phyloP scores from a whole-genome alignment of 1,140 invertebrate genomes.

The Apis florea region DNA sequence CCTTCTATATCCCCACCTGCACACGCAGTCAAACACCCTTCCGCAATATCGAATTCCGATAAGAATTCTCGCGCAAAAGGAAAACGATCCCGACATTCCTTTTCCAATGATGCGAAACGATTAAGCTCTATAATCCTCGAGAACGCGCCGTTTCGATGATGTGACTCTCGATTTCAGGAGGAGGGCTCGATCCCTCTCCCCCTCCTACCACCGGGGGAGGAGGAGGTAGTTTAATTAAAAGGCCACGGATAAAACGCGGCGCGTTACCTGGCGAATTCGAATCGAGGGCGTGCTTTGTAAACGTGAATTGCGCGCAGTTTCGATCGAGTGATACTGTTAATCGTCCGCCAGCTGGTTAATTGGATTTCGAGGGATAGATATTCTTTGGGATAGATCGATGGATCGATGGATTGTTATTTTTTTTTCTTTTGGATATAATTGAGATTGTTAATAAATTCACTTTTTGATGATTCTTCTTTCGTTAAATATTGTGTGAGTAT shows the following conservation, averaged over 20 bases:
- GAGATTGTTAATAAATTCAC: too few relatives aligned
- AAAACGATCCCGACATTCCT: conserved; percentile 60
- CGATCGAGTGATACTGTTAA: not conserved
- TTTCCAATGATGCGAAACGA: conserved; percentile 62
- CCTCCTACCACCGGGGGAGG: not conserved
- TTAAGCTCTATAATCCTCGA: conserved; percentile 51
- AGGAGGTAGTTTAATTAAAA: conserved; percentile 40
- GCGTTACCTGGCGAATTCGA: conserved; percentile 5
- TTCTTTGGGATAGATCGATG: not conserved
- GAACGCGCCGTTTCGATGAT: conserved; percentile 30
- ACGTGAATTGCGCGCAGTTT: not conserved
- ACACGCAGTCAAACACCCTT: not conserved
- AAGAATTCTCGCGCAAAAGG: conserved; percentile 69
- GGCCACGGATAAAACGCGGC: conserved; percentile 14
- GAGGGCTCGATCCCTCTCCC: too few relatives aligned
- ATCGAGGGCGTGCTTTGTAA: not conserved
- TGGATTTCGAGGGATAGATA: conserved; percentile 1
- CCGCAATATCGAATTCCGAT: conserved; percentile 75
- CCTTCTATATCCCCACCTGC: conserved; percentile 9
- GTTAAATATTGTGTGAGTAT: too few relatives aligned
- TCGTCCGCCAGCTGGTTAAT: not conserved
- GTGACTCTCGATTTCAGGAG: conserved; percentile 36
- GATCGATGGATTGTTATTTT: not conserved
- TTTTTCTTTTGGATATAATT: too few relatives aligned
- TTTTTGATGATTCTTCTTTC: too few relatives aligned